phyloP scores from a whole-genome alignment of 2,797 vertebrate species.

The Gymnoscopelus braueri region DNA sequence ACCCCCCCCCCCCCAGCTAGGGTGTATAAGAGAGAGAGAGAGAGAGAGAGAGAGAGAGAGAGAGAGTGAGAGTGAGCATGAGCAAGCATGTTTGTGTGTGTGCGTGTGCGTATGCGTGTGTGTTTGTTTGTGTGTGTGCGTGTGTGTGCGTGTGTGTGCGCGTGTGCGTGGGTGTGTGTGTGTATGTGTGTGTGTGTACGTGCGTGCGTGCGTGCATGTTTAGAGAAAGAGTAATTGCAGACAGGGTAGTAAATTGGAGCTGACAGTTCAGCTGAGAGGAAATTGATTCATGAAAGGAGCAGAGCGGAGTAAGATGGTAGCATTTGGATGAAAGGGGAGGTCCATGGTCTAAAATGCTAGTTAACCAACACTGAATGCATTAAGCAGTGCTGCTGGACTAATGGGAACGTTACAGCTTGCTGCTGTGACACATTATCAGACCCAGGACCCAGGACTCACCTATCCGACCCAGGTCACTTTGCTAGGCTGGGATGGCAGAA shows the following conservation, averaged over 20 bases:
- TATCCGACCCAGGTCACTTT: no score
- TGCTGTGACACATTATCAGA: conserved; percentile 7
- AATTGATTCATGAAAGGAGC: conserved; percentile 23
- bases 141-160: not conserved
- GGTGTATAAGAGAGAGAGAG: not conserved
- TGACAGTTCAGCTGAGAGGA: conserved; percentile 29
- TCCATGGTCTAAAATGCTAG: conserved; percentile 22
- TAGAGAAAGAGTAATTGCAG: conserved; percentile 31
- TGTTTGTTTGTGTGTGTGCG: not conserved
- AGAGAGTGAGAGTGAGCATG: not conserved
- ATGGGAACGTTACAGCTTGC: not conserved
- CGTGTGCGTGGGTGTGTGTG: conserved; percentile 25
- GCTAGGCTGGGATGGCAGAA: no score
- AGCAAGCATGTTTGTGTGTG: conserved; percentile 4
- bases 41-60: not conserved
- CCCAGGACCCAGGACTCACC: no score
- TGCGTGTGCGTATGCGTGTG: not conserved
- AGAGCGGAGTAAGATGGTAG: conserved; percentile 9
- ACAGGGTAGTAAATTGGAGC: conserved; percentile 32
- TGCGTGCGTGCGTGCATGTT: conserved; percentile 31
- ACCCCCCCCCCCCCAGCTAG: not conserved
- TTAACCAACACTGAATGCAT: conserved; percentile 10
- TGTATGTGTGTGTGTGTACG: conserved; percentile 24
- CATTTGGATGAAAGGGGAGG: conserved; percentile 3
- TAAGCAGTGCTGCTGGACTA: not conserved